A percentile compares a stretch with the other conserved stretches of the same genome.
Evolutionary conservation across 2,113 vertebrate species (phyloP).

Genomic region (Bubalus kerabau): DNA sequence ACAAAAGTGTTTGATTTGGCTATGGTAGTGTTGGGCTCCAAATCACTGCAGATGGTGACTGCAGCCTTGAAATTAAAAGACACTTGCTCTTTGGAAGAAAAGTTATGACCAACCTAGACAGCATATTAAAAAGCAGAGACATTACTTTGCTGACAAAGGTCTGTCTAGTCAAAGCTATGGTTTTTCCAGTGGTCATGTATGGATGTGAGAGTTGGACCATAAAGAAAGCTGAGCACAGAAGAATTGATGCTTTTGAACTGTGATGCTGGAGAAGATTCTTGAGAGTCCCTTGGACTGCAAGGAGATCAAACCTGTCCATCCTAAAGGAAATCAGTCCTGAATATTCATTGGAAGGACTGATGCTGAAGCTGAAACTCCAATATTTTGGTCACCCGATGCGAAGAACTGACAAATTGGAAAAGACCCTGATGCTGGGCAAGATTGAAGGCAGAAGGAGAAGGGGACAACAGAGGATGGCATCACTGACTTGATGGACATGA

Average conservation of each 20-base stretch:
- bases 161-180: background rate
- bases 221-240: background rate
- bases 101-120: background rate
- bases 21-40: background rate
- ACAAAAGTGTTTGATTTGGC: background rate
- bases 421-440: background rate
- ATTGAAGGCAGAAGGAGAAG: background rate
- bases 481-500: background rate
- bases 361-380: background rate
- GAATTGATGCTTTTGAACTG: background rate
- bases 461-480: accelerated
- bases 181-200: background rate
- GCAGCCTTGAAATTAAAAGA: background rate
- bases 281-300: background rate
- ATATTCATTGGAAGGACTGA: background rate
- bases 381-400: accelerated
- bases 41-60: background rate
- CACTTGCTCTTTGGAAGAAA: background rate
- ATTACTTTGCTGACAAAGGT: background rate
- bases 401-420: background rate
- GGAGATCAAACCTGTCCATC: background rate
- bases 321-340: background rate
- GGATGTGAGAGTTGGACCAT: background rate
- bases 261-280: background rate
- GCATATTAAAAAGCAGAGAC: background rate